These are phyloP conservation scores for Thunnus thynnus DNA, from an alignment of 2,113 vertebrate species.

Conservation along the genomic window DNA sequence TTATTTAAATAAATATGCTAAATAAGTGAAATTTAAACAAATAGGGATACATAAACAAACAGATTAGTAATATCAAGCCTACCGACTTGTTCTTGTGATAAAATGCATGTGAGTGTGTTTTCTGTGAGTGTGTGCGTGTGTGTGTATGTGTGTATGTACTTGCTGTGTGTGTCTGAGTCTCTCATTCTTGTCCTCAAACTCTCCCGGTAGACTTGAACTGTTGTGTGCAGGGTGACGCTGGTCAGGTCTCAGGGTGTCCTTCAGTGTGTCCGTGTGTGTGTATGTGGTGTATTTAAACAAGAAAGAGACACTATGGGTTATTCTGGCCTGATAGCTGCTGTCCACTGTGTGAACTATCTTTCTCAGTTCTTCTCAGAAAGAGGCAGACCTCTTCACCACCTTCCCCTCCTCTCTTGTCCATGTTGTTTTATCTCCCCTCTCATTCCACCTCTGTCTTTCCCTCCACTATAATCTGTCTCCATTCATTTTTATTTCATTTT, in stretches of 20 bases:
- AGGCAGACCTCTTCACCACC: no score
- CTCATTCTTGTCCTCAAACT: not conserved
- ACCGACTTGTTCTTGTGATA: not conserved
- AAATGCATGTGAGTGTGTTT: not conserved
- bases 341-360: conserved; percentile 22
- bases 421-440: conserved; percentile 34
- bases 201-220: not conserved
- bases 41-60: not conserved
- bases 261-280: not conserved
- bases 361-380: conserved; percentile 4
- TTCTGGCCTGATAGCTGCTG: conserved; percentile 11
- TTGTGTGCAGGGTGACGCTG: not conserved
- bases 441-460: conserved; percentile 34
- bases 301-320: not conserved
- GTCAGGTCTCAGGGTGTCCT: conserved; percentile 6
- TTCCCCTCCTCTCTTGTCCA: conserved; percentile 2
- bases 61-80: not conserved
- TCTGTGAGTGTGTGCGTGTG: not conserved
- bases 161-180: not conserved
- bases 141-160: no score
- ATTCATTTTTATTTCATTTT: conserved; percentile 40
- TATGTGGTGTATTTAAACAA: conserved; percentile 35
- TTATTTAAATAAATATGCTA: no score
- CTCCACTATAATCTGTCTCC: conserved; percentile 19
- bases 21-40: not conserved